phyloP scores from a whole-genome alignment of 1,140 invertebrate species.

The Lordiphosa stackelbergi region DNA sequence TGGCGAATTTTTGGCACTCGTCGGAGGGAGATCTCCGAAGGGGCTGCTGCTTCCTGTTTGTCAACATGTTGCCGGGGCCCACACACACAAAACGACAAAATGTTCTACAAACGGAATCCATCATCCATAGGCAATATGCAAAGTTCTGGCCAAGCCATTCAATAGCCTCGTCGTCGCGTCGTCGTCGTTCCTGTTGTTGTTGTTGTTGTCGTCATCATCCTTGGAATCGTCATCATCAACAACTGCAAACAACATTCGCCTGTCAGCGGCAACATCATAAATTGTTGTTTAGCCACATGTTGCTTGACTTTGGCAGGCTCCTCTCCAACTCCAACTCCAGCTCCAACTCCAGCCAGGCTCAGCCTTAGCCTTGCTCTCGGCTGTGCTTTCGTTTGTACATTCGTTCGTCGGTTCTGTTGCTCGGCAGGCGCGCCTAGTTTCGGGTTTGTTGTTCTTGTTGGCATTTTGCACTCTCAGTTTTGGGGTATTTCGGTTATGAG shows the following conservation, averaged over 20 bases:
- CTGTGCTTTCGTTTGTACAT: not conserved
- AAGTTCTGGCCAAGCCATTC: conserved; percentile 35
- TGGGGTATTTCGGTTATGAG: not conserved
- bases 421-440: conserved; percentile 15
- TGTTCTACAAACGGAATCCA: conserved; percentile 59
- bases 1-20: conserved; percentile 35
- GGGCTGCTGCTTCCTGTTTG: conserved; percentile 45
- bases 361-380: not conserved
- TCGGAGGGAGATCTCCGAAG: conserved; percentile 3
- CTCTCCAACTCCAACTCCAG: conserved; percentile 3
- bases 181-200: conserved; percentile 18
- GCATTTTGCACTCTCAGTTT: not conserved
- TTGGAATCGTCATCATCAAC: conserved; percentile 74
- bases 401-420: conserved; percentile 1
- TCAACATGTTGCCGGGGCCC: conserved; percentile 48
- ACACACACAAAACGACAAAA: conserved; percentile 61
- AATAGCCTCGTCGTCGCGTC: conserved; percentile 12
- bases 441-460: conserved; percentile 4
- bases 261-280: conserved; percentile 75
- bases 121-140: conserved; percentile 68
- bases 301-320: conserved; percentile 29
- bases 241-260: conserved; percentile 75
- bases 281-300: conserved; percentile 75
- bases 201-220: conserved; percentile 53
- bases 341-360: conserved; percentile 7